These are phyloP conservation scores for Psilopogon haemacephalus DNA, from an alignment of 2,113 vertebrate genomes.

Conservation along the genomic window DNA sequence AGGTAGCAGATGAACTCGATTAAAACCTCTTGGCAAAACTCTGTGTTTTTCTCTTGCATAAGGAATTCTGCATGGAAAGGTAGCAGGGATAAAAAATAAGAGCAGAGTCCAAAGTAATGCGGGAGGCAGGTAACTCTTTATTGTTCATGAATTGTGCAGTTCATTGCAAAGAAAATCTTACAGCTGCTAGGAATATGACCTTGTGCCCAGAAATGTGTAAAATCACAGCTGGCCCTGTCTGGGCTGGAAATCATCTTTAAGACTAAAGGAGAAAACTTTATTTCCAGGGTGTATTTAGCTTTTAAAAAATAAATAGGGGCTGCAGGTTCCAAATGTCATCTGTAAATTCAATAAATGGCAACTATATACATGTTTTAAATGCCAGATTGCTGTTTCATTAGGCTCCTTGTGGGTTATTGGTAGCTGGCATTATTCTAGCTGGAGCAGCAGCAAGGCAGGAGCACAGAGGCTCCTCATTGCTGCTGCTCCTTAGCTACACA, in stretches of 20 bases:
- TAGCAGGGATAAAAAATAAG: not conserved
- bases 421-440: not conserved
- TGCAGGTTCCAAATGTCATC: conserved; percentile 51
- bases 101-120: not conserved
- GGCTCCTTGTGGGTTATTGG: conserved; percentile 13
- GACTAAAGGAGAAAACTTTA: conserved; percentile 34
- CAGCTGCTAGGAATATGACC: conserved; percentile 27
- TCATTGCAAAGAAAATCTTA: not conserved
- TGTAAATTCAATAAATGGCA: conserved; percentile 60
- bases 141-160: not conserved
- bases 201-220: conserved; percentile 48
- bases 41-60: not conserved
- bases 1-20: not conserved
- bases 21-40: not conserved
- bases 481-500: not conserved
- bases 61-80: not conserved
- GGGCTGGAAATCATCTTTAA: conserved; percentile 31
- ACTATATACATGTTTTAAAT: conserved; percentile 6
- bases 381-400: conserved; percentile 55
- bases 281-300: conserved; percentile 45
- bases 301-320: conserved; percentile 50
- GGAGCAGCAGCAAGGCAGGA: not conserved
- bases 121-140: not conserved
- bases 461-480: not conserved
- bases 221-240: conserved; percentile 52